Percentiles rank a stretch among this genome's conserved stretches.
Conservation (phyloP, 2,888 invertebrate species). For the Troides oblongomaculatus region DNA sequence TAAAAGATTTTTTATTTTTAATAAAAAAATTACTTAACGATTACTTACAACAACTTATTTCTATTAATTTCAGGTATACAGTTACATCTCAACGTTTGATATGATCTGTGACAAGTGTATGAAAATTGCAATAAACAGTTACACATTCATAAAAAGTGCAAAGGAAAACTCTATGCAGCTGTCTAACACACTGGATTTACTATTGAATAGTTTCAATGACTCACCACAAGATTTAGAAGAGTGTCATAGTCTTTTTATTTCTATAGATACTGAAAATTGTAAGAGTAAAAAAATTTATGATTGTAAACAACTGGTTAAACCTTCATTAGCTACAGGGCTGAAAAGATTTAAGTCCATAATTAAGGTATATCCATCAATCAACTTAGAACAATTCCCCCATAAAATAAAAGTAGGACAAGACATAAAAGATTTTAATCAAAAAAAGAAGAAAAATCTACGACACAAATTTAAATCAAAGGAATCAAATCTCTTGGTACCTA, state of each 20-base stretch:
- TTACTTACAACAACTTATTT: not conserved
- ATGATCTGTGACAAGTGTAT: constrained; percentile 51
- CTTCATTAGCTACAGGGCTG: constrained; percentile 37
- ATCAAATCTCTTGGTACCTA: constrained; percentile 33
- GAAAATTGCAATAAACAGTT: constrained; percentile 46
- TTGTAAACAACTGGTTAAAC: constrained; percentile 34
- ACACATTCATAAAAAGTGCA: constrained; percentile 49
- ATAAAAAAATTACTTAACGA: too few relatives aligned
- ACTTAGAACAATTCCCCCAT: constrained; percentile 29
- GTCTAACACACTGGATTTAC: constrained; percentile 41
- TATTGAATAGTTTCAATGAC: constrained; percentile 44
- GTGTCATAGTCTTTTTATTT: constrained; percentile 50
- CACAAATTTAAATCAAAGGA: constrained; percentile 22
- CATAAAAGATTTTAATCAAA: constrained; percentile 13
- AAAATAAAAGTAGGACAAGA: constrained; percentile 31
- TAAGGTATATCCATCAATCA: constrained; percentile 29
- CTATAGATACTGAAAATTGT: constrained; percentile 45
- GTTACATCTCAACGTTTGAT: constrained; percentile 45
- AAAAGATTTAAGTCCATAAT: constrained; percentile 40
- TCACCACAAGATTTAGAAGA: constrained; percentile 34
- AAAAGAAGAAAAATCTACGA: constrained; percentile 30
- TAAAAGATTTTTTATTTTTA: not conserved
- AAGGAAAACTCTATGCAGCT: constrained; percentile 45
- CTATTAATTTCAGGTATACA: constrained; percentile 48
- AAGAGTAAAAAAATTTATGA: constrained; percentile 52